Conservation (phyloP, 2,888 invertebrate species). For the Eilema sororculum region DNA sequence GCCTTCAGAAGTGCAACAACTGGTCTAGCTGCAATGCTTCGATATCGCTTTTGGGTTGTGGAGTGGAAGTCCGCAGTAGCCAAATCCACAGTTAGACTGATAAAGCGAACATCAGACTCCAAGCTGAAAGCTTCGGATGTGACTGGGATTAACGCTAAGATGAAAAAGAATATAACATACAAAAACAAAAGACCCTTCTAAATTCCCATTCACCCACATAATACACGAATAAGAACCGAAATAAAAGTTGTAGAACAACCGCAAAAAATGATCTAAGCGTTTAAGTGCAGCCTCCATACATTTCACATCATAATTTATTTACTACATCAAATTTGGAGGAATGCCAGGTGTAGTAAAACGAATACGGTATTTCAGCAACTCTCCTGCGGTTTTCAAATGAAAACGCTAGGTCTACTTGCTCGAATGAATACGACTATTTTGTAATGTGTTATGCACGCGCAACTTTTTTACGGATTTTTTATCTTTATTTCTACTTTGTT, state of each 20-base stretch:
- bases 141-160: no score
- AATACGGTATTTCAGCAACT: constrained; percentile 63
- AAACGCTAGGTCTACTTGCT: constrained; percentile 49
- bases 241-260: neutral
- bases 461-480: neutral
- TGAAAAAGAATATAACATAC: neutral
- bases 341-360: constrained; percentile 61
- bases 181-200: neutral
- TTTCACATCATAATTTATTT: constrained; percentile 63
- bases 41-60: no score
- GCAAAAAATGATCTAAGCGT: constrained; percentile 42
- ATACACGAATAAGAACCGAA: neutral
- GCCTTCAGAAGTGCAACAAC: no score
- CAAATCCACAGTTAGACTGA: no score
- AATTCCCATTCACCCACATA: neutral
- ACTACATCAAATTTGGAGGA: constrained; percentile 57
- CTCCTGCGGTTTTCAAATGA: constrained; percentile 60
- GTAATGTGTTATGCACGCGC: constrained; percentile 46
- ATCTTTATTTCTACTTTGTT: constrained; percentile 10
- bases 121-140: no score
- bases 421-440: constrained; percentile 47
- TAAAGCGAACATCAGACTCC: no score
- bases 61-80: no score
- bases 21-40: no score
- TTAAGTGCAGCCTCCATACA: constrained; percentile 49